Base-by-base conservation (phyloP, 2,113 vertebrate species). In the Alaudala cheleensis region DNA sequence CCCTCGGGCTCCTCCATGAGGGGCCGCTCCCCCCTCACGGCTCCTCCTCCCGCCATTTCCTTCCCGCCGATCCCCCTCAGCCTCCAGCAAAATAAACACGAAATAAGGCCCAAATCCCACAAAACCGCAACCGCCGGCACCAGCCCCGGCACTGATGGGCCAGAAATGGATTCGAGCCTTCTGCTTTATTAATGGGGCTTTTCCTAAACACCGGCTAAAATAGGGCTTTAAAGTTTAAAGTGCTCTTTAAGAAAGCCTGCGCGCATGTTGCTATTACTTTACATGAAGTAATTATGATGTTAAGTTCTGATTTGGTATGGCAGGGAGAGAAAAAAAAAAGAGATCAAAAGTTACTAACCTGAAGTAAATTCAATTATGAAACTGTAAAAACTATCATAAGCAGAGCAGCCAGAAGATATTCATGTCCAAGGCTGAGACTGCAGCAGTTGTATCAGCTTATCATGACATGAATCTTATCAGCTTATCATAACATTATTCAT, bases 301-400 rank as follows among this genome's bases (percentile, higher is more conserved):
- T 73, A 45, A 29, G 6, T 53, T 77, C 56, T 58, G 34, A 39
- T 54, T 51, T 42, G 4, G 10, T 53, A 56, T 0, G 2, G 12
- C 42, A 62, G 42, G 10, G 10, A 26, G 13, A 20, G 31, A 56
- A 62, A 49, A 21, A 31, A 34, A 8, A 18, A 15, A 8, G 3
- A 20, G 0, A 28, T 1, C 23, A 23, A 18, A 37, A 50, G 18
- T 0, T 1, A 29, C 0, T 13, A 60, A 53, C 1, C 18, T 56
- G 6, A 64, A 71, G 60, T 19, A 51, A 53, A 51, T 10, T 25
- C 29, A 21, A 28, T 49, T 28, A 4, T 11, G 5, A 56, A 22
- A 8, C 7, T 33, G 9, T 56, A 50, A 62, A 76, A 69, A 23
- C 10, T n/a, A 18, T 21, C 3, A 0, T 34, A 15, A 28, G 21